Conservation (phyloP, 2,113 vertebrate genomes). For the Nibea coibor region DNA sequence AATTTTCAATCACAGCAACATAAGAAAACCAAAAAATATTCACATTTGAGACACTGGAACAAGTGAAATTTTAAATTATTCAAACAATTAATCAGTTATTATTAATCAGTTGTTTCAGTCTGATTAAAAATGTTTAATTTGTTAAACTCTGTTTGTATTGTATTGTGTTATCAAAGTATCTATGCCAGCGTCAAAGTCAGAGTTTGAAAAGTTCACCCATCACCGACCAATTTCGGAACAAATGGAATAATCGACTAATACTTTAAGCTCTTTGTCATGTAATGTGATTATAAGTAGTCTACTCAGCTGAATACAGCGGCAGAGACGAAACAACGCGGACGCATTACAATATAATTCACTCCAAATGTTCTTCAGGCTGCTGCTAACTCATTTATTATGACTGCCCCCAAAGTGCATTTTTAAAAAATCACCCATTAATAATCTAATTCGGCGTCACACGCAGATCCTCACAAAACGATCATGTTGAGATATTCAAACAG, state of each 20-base stretch:
- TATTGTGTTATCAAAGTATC: not conserved
- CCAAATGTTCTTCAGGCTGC: not conserved
- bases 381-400: constrained; percentile 10
- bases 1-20: not conserved
- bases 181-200: not conserved
- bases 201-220: not conserved
- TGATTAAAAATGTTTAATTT: not conserved
- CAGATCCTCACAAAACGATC: constrained; percentile 5
- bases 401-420: not conserved
- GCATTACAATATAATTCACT: constrained; percentile 8
- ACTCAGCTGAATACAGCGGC: not conserved
- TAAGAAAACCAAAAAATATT: not conserved
- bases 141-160: too few species aligned
- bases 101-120: not conserved
- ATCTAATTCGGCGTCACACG: constrained; percentile 9
- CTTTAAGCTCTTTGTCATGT: not conserved
- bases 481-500: not conserved
- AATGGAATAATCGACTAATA: not conserved
- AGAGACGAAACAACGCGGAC: not conserved
- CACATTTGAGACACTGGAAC: not conserved
- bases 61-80: not conserved
- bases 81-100: too few species aligned
- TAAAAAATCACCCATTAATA: constrained; percentile 2
- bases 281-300: not conserved
- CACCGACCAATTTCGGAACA: not conserved